Conservation (phyloP, 2,888 invertebrate genomes). For the Trilocha varians region DNA sequence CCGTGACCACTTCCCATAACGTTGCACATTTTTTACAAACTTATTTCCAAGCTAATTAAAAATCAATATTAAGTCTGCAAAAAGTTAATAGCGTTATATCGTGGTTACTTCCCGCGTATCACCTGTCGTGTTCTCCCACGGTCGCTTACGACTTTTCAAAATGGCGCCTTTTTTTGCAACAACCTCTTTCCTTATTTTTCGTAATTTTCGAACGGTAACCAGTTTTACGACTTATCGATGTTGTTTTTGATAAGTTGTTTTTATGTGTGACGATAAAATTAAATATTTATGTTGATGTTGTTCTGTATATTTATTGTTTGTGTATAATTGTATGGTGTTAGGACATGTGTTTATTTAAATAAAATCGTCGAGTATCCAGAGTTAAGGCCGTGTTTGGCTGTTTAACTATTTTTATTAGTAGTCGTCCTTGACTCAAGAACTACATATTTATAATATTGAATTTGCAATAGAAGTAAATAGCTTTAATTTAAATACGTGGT, state of each 20-base stretch:
- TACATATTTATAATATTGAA: too few species aligned
- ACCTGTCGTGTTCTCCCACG: constrained; percentile 68
- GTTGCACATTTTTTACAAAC: not conserved
- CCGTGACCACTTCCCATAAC: constrained; percentile 8
- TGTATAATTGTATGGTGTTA: too few species aligned
- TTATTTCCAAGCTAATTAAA: constrained; percentile 41
- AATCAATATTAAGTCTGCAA: constrained; percentile 50
- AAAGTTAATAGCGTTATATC: constrained; percentile 29
- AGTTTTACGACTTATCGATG: constrained; percentile 15
- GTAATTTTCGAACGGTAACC: constrained; percentile 10
- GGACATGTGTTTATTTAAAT: too few species aligned
- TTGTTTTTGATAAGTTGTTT: constrained; percentile 1
- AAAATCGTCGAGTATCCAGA: too few species aligned
- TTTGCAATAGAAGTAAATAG: too few species aligned
- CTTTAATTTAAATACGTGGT: too few species aligned
- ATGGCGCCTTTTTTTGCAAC: not conserved
- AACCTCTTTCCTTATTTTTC: not conserved
- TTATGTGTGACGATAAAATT: not conserved
- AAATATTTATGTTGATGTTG: too few species aligned
- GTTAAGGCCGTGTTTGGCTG: too few species aligned
- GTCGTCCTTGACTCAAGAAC: too few species aligned
- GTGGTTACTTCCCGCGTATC: constrained; percentile 30
- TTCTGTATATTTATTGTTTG: too few species aligned
- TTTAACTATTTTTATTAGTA: too few species aligned
- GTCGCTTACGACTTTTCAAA: constrained; percentile 35